Evolutionary conservation across 1,140 invertebrate species (phyloP), one percentile per base, ranked within the genome.

Genomic region (Sarcophaga bullata): DNA sequence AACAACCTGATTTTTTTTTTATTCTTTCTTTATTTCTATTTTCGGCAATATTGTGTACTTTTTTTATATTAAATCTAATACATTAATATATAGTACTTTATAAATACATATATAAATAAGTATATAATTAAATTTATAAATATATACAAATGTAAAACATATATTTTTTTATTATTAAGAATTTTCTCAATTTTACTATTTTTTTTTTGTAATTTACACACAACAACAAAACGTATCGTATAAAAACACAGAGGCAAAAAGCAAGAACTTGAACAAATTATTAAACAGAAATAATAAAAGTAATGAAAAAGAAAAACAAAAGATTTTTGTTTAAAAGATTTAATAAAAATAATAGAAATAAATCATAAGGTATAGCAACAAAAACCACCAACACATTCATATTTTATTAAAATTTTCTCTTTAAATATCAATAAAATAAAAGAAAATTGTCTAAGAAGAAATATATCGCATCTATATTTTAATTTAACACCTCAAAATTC

Each of bases 41-140:
- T 78, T 78, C 19, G 75, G 75, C 75, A 78, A 78, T 78, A 78
- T 78, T 78, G 50, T 15, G 75, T 78, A 78, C 75, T 17, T 17
- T 78, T n/a, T 72, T 68, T 58, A 68, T 9, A 68, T 68, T 19
- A n/a, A n/a, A 58, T 4, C 19, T 19, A 68, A 68, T 68, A 68
- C 17, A 68, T 68, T 25, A 58, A 58, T 58, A 58, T 58, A 58
- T 58, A 17, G 17, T 68, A 19, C 19, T 68, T 68, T 68, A 37
- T 37, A 37, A 1, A 37, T 37, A 37, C 25, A 37, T 37, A 68
- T 19, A 68, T 68, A 13, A 7, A n/a, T 58, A 58, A 15, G 15
- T 58, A 58, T 58, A 58, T 37, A 37, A 25, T 25, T 68, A 68
- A 68, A 19, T 58, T 58, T 15, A 58, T n/a, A 58, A 58, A 58